Evolutionary conservation across 2,888 invertebrate species (phyloP).

Genomic region (Netelia melanura): DNA sequence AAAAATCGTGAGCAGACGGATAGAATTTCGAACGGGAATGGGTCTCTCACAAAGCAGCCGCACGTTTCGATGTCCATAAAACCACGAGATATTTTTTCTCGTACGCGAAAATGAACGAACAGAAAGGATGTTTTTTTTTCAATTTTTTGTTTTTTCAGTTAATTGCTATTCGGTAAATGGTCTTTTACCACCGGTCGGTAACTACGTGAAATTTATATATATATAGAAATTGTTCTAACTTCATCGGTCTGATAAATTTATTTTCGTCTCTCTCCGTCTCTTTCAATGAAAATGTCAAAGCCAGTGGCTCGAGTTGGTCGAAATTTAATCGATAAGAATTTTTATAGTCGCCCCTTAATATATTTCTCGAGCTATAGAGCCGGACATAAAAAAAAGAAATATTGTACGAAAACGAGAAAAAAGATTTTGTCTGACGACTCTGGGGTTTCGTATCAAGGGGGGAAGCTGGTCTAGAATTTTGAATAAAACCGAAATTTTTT

Average conservation of each 20-base stretch:
- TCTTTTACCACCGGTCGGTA: slow-evolving; percentile 36
- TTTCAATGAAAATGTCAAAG: neutral
- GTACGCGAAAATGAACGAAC: slow-evolving; percentile 4
- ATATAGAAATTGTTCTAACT: neutral
- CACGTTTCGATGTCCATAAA: slow-evolving; percentile 15
- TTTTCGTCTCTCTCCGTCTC: neutral
- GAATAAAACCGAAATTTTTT: too few species aligned
- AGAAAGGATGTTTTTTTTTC: slow-evolving; percentile 1
- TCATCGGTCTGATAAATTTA: neutral
- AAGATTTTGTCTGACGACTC: neutral
- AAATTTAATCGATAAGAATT: too few species aligned
- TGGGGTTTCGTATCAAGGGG: too few species aligned
- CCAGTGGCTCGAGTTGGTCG: neutral
- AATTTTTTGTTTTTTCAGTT: neutral
- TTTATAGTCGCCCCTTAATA: too few species aligned
- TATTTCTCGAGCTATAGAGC: too few species aligned
- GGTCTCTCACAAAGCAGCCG: slow-evolving; percentile 28
- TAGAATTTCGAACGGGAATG: slow-evolving; percentile 20
- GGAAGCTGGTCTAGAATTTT: too few species aligned
- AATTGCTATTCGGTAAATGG: slow-evolving; percentile 50
- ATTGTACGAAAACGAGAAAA: too few species aligned
- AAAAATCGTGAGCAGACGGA: slow-evolving; percentile 1
- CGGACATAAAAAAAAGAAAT: too few species aligned
- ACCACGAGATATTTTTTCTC: slow-evolving; percentile 20
- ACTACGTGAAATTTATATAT: neutral